Conservation (phyloP, 1,140 invertebrate genomes). For the Halictus rubicundus region DNA sequence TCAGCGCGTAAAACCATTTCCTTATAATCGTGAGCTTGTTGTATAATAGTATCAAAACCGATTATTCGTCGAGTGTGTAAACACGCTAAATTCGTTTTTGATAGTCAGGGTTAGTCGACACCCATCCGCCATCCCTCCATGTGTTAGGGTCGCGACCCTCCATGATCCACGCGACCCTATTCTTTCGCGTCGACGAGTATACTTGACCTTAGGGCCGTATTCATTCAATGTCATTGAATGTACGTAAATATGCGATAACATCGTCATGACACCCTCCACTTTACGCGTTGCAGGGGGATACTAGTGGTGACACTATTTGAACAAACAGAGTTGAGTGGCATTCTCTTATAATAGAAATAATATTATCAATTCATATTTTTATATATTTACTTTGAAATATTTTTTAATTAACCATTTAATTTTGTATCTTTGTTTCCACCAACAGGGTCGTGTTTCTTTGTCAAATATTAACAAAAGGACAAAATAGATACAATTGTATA, state of each 20-base stretch:
- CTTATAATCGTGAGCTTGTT: not conserved
- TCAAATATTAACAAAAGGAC: too few species aligned
- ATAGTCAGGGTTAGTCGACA: slow-evolving; percentile 41
- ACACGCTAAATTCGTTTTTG: slow-evolving; percentile 53
- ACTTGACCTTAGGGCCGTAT: slow-evolving; percentile 31
- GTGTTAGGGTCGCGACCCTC: slow-evolving; percentile 37
- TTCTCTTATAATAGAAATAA: not conserved
- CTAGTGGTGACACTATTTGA: not conserved
- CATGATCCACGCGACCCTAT: slow-evolving; percentile 1
- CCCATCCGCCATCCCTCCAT: slow-evolving; percentile 40
- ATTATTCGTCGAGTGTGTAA: slow-evolving; percentile 38
- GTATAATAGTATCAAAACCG: not conserved
- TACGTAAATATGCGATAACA: slow-evolving; percentile 22
- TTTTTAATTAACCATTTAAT: too few species aligned
- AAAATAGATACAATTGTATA: too few species aligned
- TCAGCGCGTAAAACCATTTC: too few species aligned
- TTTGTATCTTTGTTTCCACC: too few species aligned
- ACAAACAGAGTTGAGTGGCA: not conserved
- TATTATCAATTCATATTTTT: not conserved
- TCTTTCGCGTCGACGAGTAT: slow-evolving; percentile 25
- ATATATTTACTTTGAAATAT: too few species aligned
- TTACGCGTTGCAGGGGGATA: not conserved
- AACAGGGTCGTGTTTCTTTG: too few species aligned
- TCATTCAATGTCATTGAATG: slow-evolving; percentile 32
- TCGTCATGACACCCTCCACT: not conserved